Evolutionary conservation across 64 coral and sea anemone genomes (phyloP), one percentile per base, ranked within the genome.

Genomic region (Trachythela sp.): DNA sequence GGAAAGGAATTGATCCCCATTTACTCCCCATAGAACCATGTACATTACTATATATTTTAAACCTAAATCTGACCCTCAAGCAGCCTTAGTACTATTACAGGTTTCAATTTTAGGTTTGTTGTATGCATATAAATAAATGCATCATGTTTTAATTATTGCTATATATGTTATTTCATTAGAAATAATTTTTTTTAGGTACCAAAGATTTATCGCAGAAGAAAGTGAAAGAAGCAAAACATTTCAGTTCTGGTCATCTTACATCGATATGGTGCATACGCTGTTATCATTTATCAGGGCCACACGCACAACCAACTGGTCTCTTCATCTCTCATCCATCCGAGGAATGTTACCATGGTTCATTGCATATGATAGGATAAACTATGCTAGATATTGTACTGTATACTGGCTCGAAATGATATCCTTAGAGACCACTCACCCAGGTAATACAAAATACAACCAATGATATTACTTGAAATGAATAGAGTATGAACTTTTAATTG

Each of bases 291-390:
- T 89, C 32, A 85, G 92, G 67, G 92, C 92, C 41, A 85, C 89
- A 32, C 83, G 89, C 42, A 56, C 50, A 85, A 87, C 86, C 22
- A 89, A 93, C 51, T 92, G 90, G 90, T 24, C 40, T 26, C 70
- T 89, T 1, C 92, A 93, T 48, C 40, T 93, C 9, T 83, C 88
- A 22, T 89, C 86, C 40, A 70, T 86, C 67, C 88, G 85, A 72
- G 40, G 41, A 59, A 86, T 93, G 92, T 39, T 89, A 2, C 92
- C 87, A 40, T 93, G 92, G 84, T 93, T 30, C 43, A 70, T 93
- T 84, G 83, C 86, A 24, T 92, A 92, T 22, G 91, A 93, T 83
- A 87, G 85, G 54, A 39, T 70, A 54, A 88, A 93, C 60, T 89
- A 93, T 40, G 1, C 83, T 48, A 39, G 83, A 32, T 93, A 93